Percentiles rank a stretch among this genome's conserved stretches.
These are phyloP conservation scores for Danio kyathit DNA, from an alignment of 2,797 vertebrate species.

Conservation along the genomic window DNA sequence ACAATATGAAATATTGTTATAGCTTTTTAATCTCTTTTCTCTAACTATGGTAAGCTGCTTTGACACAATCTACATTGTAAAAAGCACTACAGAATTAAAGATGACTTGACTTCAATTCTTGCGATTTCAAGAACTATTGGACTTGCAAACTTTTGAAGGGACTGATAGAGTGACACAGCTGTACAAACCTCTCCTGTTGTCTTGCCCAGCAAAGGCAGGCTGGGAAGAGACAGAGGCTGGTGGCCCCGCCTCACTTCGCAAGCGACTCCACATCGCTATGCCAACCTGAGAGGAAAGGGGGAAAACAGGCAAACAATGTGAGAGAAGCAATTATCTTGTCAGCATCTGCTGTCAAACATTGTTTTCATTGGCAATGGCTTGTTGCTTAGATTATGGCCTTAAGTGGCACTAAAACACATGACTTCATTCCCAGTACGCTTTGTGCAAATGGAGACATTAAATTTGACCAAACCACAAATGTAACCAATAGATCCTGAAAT, in stretches of 20 bases:
- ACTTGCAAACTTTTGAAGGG: too few relatives aligned
- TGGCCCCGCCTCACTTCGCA: slow-evolving; percentile 74
- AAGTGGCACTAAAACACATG: not conserved
- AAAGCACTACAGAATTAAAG: too few relatives aligned
- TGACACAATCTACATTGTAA: too few relatives aligned
- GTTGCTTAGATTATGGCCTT: slow-evolving; percentile 14
- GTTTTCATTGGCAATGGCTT: slow-evolving; percentile 13
- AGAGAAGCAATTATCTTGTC: slow-evolving; percentile 28
- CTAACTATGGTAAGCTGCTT: too few relatives aligned
- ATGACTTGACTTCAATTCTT: too few relatives aligned
- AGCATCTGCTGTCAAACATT: slow-evolving; percentile 24
- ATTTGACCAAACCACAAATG: slow-evolving; percentile 11
- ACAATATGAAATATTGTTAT: too few relatives aligned
- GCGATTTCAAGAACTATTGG: too few relatives aligned
- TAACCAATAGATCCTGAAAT: not conserved
- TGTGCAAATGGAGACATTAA: not conserved
- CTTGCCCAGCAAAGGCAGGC: slow-evolving; percentile 72
- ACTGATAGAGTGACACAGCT: not conserved
- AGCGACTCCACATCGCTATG: slow-evolving; percentile 86
- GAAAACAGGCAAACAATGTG: slow-evolving; percentile 40
- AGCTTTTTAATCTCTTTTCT: too few relatives aligned
- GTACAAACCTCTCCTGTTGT: slow-evolving; percentile 80
- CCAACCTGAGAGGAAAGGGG: slow-evolving; percentile 75
- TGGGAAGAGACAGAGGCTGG: slow-evolving; percentile 78
- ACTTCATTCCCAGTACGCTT: not conserved